Base-by-base conservation (phyloP, 2,888 invertebrate genomes). In the Papilio gigon region DNA sequence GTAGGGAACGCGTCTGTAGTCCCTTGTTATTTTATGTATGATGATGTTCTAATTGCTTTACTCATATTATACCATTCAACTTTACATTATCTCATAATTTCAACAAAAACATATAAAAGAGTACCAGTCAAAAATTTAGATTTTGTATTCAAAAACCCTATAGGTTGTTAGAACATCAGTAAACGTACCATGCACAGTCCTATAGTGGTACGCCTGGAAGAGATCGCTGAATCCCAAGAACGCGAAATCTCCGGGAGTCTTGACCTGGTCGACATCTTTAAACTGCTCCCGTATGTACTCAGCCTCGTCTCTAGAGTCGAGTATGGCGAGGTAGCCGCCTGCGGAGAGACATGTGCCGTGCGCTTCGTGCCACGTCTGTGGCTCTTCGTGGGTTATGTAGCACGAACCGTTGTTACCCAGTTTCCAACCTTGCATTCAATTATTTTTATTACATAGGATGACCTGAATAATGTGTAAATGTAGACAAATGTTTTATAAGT, bases 171-270 rank as follows among this genome's bases (percentile, higher is more conserved):
- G n/a, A n/a, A n/a, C 12, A 8, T 44, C 9, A 22, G n/a, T 40
- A 40, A 42, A 20, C 70, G 72, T 74, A 84, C 84, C 85, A 67
- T 78, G 76, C n/a, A 85, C 75, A 60, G 85, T 85, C 65, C 82
- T 77, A 62, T 78, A 85, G 67, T 84, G 84, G 62, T 80, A 77
- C 37, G 73, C 73, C 65, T 79, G 78, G 65, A 83, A 82, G 25
- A 83, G 74, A 64, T 85, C 84, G 63, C 74, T 83, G 64, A 79
- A 85, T 5, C 84, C 84, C 22, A 85, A 63, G 59, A 81, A 85
- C 4, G 83, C 84, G 60, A 83, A 78, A 70, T 81, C 79, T 9
- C 75, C 77, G 0, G 82, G 82, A 27, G 80, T 76, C 27, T 78
- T 75, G 11, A 73, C 71, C 30, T 79, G 76, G 4, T 75, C 74